phyloP scores from a whole-genome alignment of 2,888 invertebrate species.

The Pyrgus malvae region DNA sequence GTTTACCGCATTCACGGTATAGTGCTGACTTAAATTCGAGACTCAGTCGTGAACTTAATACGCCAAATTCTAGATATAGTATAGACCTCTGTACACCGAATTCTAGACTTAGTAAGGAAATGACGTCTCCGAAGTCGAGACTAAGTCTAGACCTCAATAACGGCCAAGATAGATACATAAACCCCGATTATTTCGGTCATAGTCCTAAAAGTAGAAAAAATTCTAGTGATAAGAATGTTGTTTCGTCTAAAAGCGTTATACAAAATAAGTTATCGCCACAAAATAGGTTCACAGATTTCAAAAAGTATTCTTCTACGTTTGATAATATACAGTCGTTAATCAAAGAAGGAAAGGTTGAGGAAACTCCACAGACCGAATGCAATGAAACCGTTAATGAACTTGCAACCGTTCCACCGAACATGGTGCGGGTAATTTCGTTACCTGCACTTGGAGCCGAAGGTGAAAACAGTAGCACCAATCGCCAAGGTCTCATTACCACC shows the following conservation, averaged over 20 bases:
- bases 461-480: constrained; percentile 74
- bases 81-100: constrained; percentile 85
- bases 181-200: constrained; percentile 71
- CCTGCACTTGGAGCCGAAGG: constrained; percentile 83
- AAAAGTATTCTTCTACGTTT: constrained; percentile 88
- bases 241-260: constrained; percentile 54
- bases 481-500: constrained; percentile 85
- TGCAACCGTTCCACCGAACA: constrained; percentile 82
- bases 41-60: constrained; percentile 81
- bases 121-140: constrained; percentile 83
- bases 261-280: constrained; percentile 79
- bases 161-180: constrained; percentile 69
- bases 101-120: constrained; percentile 80
- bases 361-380: constrained; percentile 72
- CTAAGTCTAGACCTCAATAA: constrained; percentile 84
- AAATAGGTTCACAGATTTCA: constrained; percentile 83
- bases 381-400: constrained; percentile 84
- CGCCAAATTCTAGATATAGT: constrained; percentile 85
- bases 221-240: constrained; percentile 55
- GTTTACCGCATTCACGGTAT: constrained; percentile 82
- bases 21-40: constrained; percentile 80
- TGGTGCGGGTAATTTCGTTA: constrained; percentile 86
- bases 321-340: constrained; percentile 89
- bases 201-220: constrained; percentile 75
- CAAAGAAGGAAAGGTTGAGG: constrained; percentile 85